These are phyloP conservation scores for Cladopsammia gracilis DNA, from an alignment of 64 coral and sea anemone species.

Conservation along the genomic window DNA sequence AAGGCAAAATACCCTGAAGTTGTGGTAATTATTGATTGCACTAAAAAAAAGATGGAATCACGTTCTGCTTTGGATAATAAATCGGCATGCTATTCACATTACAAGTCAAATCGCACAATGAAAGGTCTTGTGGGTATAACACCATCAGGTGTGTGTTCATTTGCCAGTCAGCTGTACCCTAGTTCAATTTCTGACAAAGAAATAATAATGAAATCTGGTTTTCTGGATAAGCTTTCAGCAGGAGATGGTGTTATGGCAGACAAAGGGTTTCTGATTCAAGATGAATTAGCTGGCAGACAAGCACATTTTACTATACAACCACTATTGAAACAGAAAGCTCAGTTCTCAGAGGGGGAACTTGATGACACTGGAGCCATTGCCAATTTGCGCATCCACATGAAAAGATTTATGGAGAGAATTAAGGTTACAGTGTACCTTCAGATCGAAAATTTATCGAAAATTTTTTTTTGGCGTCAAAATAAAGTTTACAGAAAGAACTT, in stretches of 20 bases:
- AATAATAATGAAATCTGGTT: conserved; percentile 48
- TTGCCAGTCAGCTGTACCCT: conserved; percentile 13
- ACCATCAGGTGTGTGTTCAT: conserved; percentile 1
- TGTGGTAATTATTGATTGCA: too few species aligned
- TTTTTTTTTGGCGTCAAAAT: too few species aligned
- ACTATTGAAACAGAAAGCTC: conserved; percentile 25
- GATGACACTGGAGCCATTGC: conserved; percentile 23
- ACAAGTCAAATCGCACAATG: too few species aligned
- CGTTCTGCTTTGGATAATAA: too few species aligned
- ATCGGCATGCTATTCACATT: too few species aligned
- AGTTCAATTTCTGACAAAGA: conserved; percentile 43
- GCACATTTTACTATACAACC: conserved; percentile 42
- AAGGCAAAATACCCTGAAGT: too few species aligned
- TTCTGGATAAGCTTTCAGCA: conserved; percentile 29
- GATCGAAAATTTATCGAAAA: too few species aligned
- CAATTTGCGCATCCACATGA: conserved; percentile 19
- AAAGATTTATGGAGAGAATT: conserved; percentile 43
- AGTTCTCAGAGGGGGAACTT: conserved; percentile 54
- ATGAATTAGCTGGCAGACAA: conserved; percentile 45
- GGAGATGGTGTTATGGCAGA: conserved; percentile 48
- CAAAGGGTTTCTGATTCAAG: conserved; percentile 49
- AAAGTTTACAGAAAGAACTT: too few species aligned
- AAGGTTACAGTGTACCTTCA: too few species aligned
- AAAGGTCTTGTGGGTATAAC: too few species aligned
- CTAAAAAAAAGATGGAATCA: too few species aligned